These are phyloP conservation scores for Macrosteles quadrilineatus DNA, from an alignment of 1,140 invertebrate species.

Conservation along the genomic window DNA sequence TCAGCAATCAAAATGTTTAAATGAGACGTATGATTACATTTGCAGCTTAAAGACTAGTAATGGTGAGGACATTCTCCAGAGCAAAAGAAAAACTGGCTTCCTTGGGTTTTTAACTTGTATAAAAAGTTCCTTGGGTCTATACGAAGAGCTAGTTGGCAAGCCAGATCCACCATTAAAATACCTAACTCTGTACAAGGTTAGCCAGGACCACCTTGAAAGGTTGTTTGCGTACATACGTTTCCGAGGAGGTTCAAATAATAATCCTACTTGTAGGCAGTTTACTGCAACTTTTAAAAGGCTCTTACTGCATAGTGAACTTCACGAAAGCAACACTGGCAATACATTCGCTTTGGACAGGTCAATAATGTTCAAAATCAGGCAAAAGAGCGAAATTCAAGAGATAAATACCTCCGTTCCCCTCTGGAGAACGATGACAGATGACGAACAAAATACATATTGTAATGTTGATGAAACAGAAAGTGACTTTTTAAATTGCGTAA, in stretches of 20 bases:
- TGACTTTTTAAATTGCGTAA: neutral
- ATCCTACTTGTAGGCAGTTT: conserved; percentile 30
- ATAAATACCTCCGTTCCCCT: conserved; percentile 9
- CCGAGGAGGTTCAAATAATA: conserved; percentile 34
- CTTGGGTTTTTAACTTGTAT: conserved; percentile 18
- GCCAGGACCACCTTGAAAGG: conserved; percentile 39
- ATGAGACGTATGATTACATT: neutral
- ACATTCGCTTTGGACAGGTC: neutral
- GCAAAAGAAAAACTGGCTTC: conserved; percentile 11
- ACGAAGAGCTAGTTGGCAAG: neutral
- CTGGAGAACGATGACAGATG: neutral
- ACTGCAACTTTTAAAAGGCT: conserved; percentile 23
- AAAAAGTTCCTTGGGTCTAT: conserved; percentile 6
- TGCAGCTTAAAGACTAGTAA: neutral
- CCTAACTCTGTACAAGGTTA: conserved; percentile 36
- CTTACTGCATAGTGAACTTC: conserved; percentile 21
- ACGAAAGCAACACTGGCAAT: conserved; percentile 18
- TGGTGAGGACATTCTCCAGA: conserved; percentile 12
- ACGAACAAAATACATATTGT: neutral
- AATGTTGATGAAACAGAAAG: neutral
- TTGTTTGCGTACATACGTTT: conserved; percentile 37
- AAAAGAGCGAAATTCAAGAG: neutral
- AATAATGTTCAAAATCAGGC: no score
- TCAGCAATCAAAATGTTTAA: neutral
- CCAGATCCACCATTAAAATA: conserved; percentile 24